Evolutionary conservation across 2,888 invertebrate species (phyloP).

Genomic region (Caenorhabditis imperialis): DNA sequence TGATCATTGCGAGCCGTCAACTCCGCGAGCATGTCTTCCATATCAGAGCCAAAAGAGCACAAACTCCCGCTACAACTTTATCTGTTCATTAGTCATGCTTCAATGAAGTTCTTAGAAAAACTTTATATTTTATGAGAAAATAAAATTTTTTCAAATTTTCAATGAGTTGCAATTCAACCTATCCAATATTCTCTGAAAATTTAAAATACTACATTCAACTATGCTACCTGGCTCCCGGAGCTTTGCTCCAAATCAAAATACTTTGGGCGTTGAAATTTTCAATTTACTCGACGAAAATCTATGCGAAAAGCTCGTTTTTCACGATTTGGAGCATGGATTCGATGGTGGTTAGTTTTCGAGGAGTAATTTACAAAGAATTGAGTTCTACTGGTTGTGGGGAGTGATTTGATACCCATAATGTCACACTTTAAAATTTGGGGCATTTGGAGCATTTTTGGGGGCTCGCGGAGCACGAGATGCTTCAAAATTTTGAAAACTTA

Average conservation of each 20-base stretch:
- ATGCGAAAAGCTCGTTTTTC: conserved; percentile 28
- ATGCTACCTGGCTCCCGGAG: conserved; percentile 15
- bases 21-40: neutral
- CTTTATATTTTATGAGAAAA: no score
- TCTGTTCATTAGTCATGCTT: no score
- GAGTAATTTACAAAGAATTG: no score
- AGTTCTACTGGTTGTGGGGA: neutral
- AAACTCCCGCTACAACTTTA: no score
- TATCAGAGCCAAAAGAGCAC: no score
- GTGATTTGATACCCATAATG: neutral
- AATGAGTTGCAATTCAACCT: conserved; percentile 10
- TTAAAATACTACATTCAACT: conserved; percentile 29
- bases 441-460: no score
- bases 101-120: no score
- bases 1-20: neutral
- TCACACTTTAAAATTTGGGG: neutral
- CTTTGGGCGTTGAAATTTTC: conserved; percentile 10
- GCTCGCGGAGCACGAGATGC: neutral
- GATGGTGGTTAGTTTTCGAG: neutral
- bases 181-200: conserved; percentile 11
- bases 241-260: conserved; percentile 20
- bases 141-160: neutral
- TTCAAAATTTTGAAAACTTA: no score
- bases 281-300: neutral
- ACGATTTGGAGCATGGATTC: conserved; percentile 24